Base-by-base conservation (phyloP, 2,797 vertebrate genomes). In the Acanthis flammea region DNA sequence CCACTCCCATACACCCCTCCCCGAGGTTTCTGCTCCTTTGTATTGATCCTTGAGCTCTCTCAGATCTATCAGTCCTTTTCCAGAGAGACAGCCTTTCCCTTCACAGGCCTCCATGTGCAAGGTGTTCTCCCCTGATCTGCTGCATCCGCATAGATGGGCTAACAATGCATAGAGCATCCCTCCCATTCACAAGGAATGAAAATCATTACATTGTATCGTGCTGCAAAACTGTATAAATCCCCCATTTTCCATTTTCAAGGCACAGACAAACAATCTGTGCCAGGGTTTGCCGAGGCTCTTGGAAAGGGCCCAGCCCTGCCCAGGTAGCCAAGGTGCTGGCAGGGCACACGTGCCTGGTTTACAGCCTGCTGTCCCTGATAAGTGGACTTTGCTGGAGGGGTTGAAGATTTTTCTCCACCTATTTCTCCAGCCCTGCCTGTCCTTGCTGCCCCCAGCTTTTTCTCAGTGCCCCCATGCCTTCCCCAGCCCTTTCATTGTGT, bases 381-480 rank as follows among this genome's bases (percentile, higher is more conserved):
- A 72, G 25, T 44, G 63, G 66, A 71, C 71, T 57, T 93, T 78
- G 53, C 33, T 63, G 76, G 71, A 77, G 39, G 47, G 71, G 30
- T 30, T 73, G 87, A 58, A 91, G 78, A 50, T 82, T 6, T 51
- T 62, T 55, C 61, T 47, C 53, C 53, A 42, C 19, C 30, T 44
- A 1, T 79, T 71, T 76, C 42, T 84, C 18, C 45, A 67, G 54
- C 44, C 25, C 42, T 35, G 5, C 50, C 50, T 51, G 28, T 51
- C 17, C 50, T 51, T 51, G 28, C 50, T 51, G 50, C 28, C 17
- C 50, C 28, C 50, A 51, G 28, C 28, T 17, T 51, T 44, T 35
- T 57, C 72, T 18, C 58, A 0, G 0, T n/a, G 30, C 1, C 47
- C 61, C 19, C 1, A 0, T 17, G n/a, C 50, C 37, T 71, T 63